Evolutionary conservation across 2,797 vertebrate species (phyloP), one percentile per base, ranked within the genome.

Genomic region (Sebastes itinus): DNA sequence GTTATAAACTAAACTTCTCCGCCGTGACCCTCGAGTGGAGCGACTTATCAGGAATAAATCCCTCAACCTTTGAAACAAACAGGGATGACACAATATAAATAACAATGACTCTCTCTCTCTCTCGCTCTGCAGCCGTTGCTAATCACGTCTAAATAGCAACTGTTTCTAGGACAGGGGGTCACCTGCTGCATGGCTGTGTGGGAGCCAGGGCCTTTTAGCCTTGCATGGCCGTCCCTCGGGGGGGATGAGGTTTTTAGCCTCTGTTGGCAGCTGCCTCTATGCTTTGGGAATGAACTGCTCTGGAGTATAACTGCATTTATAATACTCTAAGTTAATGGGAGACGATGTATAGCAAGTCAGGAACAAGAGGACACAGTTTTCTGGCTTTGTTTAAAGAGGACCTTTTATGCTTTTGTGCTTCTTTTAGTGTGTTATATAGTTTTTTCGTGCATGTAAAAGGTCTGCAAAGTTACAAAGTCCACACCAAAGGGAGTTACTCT

Each of bases 141-240:
- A 88, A 92, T 93, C 88, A 71, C 35, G n/a, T 83, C 89, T 84
- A 95, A 94, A 94, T 83, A 94, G 92, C 92, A 95, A 95, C 94
- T 81, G 93, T 94, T 91, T 94, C 91, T 86, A 93, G 90, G 93
- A 90, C 78, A 35, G 74, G 79, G 85, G 88, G 86, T 94, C 94
- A 95, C 91, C 92, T 93, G 92, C 86, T 92, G 77, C 85, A 77
- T 59, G 81, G 71, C 85, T 84, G 83, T 79, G 77, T 13, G 64
- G 64, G 62, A 87, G 86, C 79, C 88, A 88, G 80, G 82, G 81
- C 69, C 78, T 79, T 87, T 92, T 72, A 89, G 82, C 78, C 32
- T 74, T 27, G 72, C 78, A 23, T 60, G 66, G 68, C 69, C n/a
- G 63, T 88, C 88, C 88, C 89, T 77, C 14, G 68, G 84, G 88